These are phyloP conservation scores for Onychomys leucogaster DNA, from an alignment of 2,797 vertebrate species.

Conservation along the genomic window DNA sequence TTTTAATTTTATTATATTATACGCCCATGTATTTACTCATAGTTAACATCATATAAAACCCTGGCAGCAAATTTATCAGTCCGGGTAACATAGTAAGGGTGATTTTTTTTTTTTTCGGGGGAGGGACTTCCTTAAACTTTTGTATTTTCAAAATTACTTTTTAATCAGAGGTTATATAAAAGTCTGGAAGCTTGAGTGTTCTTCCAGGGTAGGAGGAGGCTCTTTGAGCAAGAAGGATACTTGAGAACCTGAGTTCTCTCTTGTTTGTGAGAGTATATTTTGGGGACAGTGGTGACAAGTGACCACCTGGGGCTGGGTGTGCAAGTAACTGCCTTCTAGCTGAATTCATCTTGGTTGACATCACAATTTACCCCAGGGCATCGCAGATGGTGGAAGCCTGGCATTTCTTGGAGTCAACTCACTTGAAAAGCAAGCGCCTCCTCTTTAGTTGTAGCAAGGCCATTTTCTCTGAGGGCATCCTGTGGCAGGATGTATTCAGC, in stretches of 20 bases:
- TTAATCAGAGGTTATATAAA: background rate
- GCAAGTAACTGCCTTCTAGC: background rate
- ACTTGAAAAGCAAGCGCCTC: background rate
- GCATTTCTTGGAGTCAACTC: background rate
- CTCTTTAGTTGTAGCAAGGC: background rate
- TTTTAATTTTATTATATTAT: constrained; percentile 46
- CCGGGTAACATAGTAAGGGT: background rate
- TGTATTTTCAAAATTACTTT: constrained; percentile 43
- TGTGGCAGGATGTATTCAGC: background rate
- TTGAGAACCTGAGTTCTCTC: background rate
- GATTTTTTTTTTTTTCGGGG: background rate
- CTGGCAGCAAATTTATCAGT: background rate
- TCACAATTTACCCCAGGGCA: background rate
- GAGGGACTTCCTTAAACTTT: background rate
- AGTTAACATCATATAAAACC: constrained; percentile 22
- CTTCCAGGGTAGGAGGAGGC: background rate
- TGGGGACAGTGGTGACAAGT: background rate
- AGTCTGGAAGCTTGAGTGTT: background rate
- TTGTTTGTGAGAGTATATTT: background rate
- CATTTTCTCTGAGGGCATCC: background rate
- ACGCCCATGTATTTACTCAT: background rate
- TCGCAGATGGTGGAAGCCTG: background rate
- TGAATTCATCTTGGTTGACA: background rate
- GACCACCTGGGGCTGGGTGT: background rate
- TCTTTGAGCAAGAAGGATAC: background rate